Evolutionary conservation across 2,797 vertebrate species (phyloP).

Genomic region (Scomberomorus guttatus): DNA sequence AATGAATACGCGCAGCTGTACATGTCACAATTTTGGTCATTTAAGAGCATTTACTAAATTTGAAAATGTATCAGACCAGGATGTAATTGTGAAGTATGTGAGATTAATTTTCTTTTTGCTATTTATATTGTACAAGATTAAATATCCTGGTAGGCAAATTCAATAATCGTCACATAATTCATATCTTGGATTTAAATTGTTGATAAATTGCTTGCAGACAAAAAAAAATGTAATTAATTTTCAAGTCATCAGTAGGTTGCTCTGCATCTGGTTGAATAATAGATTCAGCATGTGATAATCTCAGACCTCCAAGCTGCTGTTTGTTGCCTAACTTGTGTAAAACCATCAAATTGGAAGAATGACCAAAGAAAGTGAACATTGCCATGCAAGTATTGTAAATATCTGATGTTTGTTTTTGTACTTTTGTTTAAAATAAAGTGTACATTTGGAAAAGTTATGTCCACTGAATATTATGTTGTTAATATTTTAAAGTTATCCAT

Average conservation of each 20-base stretch:
- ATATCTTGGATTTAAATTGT: slow-evolving; percentile 61
- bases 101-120: slow-evolving; percentile 78
- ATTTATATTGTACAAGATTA: slow-evolving; percentile 83
- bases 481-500: slow-evolving; percentile 27
- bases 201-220: slow-evolving; percentile 77
- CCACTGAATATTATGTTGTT: slow-evolving; percentile 51
- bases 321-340: slow-evolving; percentile 70
- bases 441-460: slow-evolving; percentile 81
- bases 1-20: slow-evolving; percentile 72
- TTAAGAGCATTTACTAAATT: slow-evolving; percentile 63
- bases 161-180: slow-evolving; percentile 54
- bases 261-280: slow-evolving; percentile 70
- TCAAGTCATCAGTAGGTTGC: slow-evolving; percentile 65
- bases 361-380: slow-evolving; percentile 88
- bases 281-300: slow-evolving; percentile 75
- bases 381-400: slow-evolving; percentile 88
- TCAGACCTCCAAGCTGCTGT: slow-evolving; percentile 72
- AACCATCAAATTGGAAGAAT: slow-evolving; percentile 82
- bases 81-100: slow-evolving; percentile 78
- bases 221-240: slow-evolving; percentile 54
- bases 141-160: slow-evolving; percentile 69
- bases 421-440: slow-evolving; percentile 90
- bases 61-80: slow-evolving; percentile 72
- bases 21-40: slow-evolving; percentile 71
- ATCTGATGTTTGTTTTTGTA: slow-evolving; percentile 87